Evolutionary conservation across 2,113 vertebrate species (phyloP).

Genomic region (Phycodurus eques): DNA sequence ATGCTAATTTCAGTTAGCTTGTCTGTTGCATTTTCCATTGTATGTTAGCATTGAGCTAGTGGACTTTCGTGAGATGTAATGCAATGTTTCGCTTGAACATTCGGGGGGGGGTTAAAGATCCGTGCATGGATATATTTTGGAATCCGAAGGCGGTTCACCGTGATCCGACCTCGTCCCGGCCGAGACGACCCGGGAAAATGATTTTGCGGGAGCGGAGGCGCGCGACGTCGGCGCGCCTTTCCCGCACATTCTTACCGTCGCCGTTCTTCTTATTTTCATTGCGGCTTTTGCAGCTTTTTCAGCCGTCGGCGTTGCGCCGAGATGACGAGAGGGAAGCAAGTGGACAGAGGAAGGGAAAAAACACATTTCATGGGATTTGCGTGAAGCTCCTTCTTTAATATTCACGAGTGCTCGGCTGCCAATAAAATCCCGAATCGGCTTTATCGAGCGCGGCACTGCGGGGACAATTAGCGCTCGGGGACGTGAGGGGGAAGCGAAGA

Average conservation of each 20-base stretch:
- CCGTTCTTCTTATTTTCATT: background rate
- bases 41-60: too few relatives aligned
- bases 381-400: constrained; percentile 63
- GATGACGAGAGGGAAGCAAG: constrained; percentile 50
- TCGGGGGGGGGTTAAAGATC: too few relatives aligned
- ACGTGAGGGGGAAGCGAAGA: constrained; percentile 6
- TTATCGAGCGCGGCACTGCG: constrained; percentile 49
- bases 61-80: too few relatives aligned
- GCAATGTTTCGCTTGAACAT: too few relatives aligned
- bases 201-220: constrained; percentile 49
- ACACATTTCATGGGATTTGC: constrained; percentile 58
- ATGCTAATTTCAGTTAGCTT: too few relatives aligned
- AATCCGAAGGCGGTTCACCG: too few relatives aligned
- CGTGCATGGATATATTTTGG: too few relatives aligned
- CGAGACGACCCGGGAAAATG: constrained; percentile 52
- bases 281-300: constrained; percentile 44
- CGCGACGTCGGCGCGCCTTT: too few relatives aligned
- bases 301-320: constrained; percentile 34
- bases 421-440: constrained; percentile 55
- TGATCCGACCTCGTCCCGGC: constrained; percentile 1
- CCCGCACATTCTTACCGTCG: too few relatives aligned
- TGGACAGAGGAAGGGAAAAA: constrained; percentile 47
- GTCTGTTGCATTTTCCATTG: too few relatives aligned
- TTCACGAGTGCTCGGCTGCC: constrained; percentile 56
- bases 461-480: constrained; percentile 38